These are phyloP conservation scores for Daubentonia madagascariensis DNA, from an alignment of 2,113 vertebrate species.

Conservation along the genomic window DNA sequence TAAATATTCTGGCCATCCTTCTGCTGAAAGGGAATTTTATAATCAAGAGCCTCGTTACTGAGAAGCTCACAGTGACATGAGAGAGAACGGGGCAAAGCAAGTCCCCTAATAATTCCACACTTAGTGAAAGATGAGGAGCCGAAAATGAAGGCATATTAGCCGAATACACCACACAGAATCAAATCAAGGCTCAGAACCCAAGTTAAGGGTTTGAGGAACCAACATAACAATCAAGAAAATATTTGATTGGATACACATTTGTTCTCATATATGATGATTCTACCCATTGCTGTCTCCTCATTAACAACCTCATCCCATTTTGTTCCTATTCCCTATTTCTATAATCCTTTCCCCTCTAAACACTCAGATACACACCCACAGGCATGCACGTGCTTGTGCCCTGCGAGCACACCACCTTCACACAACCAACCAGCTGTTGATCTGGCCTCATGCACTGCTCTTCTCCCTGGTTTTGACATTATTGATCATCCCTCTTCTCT, in stretches of 20 bases:
- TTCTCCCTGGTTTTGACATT: neutral
- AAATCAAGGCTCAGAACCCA: slow-evolving; percentile 6
- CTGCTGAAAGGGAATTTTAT: slow-evolving; percentile 49
- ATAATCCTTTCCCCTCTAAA: neutral
- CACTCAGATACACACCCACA: no score
- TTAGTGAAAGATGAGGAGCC: slow-evolving; percentile 6
- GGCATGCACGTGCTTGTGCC: fast-evolving
- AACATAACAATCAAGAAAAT: slow-evolving; percentile 10
- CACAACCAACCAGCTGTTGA: neutral
- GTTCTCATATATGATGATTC: neutral
- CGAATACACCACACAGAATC: neutral
- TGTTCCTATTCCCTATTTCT: neutral
- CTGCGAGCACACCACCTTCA: neutral
- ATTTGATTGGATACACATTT: neutral
- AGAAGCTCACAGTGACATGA: neutral
- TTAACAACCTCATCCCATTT: neutral
- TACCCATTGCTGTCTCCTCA: neutral
- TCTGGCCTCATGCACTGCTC: fast-evolving
- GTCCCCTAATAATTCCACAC: neutral
- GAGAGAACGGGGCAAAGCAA: neutral
- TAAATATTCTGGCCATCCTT: slow-evolving; percentile 2
- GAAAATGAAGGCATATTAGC: neutral
- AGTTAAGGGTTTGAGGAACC: neutral
- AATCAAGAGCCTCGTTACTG: neutral
- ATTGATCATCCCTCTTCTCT: neutral